These are phyloP conservation scores for Myotis planiceps DNA, from an alignment of 2,797 vertebrate genomes.

Conservation along the genomic window DNA sequence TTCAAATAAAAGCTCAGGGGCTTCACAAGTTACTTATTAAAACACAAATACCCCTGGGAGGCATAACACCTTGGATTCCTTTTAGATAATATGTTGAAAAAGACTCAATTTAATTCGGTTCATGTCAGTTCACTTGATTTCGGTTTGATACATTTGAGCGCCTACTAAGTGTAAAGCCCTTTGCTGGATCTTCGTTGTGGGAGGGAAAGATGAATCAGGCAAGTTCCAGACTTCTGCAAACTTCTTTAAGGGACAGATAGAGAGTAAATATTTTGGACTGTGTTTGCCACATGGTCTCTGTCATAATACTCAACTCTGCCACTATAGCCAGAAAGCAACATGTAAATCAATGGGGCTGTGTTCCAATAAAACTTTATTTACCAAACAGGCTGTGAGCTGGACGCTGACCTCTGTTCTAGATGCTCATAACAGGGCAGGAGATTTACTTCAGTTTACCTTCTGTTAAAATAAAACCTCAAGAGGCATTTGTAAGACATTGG, in stretches of 20 bases:
- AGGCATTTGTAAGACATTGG: neutral
- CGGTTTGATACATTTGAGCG: neutral
- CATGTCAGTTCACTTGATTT: slow-evolving; percentile 7
- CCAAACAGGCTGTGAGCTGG: neutral
- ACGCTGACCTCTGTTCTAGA: neutral
- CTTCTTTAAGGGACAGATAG: neutral
- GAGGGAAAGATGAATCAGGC: neutral
- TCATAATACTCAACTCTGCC: neutral
- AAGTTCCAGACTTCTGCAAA: neutral
- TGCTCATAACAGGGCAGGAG: neutral
- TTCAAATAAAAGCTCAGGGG: slow-evolving; percentile 62
- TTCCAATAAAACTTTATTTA: neutral
- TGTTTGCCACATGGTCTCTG: neutral
- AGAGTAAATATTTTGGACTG: neutral
- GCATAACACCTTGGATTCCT: slow-evolving; percentile 23
- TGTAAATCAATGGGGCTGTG: neutral
- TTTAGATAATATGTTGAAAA: slow-evolving; percentile 37
- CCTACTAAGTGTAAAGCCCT: slow-evolving; percentile 24
- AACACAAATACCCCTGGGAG: slow-evolving; percentile 55
- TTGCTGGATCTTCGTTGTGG: neutral
- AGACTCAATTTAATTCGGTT: slow-evolving; percentile 22
- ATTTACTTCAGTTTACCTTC: neutral
- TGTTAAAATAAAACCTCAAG: neutral
- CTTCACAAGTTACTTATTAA: slow-evolving; percentile 71
- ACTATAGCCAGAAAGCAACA: neutral